phyloP scores from a whole-genome alignment of 1,140 invertebrate genomes.

The Ceratina australensis region DNA sequence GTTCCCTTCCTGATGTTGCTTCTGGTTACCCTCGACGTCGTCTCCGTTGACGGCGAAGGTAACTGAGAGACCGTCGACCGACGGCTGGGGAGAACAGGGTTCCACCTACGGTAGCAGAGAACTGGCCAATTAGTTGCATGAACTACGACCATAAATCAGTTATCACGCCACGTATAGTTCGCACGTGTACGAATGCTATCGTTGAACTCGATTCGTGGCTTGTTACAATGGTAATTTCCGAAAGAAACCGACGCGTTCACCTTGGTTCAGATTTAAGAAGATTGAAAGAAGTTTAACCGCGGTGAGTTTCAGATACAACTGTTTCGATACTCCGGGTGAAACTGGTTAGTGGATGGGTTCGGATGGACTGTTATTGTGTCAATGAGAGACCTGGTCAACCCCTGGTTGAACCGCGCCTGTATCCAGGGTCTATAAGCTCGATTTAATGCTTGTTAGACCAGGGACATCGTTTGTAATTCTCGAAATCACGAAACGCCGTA shows the following conservation, averaged over 20 bases:
- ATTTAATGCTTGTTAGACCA: slow-evolving; percentile 37
- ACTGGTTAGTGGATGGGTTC: slow-evolving; percentile 29
- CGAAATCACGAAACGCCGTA: slow-evolving; percentile 38
- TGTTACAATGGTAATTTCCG: neutral
- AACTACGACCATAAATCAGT: slow-evolving; percentile 50
- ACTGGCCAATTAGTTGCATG: slow-evolving; percentile 55
- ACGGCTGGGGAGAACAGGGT: slow-evolving; percentile 83
- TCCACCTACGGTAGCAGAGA: slow-evolving; percentile 72
- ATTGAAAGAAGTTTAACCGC: neutral
- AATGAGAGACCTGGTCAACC: slow-evolving; percentile 25
- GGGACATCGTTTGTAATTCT: slow-evolving; percentile 10
- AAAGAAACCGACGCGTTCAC: too few species aligned
- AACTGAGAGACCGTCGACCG: slow-evolving; percentile 85
- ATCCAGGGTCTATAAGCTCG: slow-evolving; percentile 29
- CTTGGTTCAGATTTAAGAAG: neutral
- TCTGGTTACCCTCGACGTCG: slow-evolving; percentile 66
- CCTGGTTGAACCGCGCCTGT: slow-evolving; percentile 61
- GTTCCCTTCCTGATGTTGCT: neutral
- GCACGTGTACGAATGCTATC: neutral
- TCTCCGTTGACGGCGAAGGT: slow-evolving; percentile 82
- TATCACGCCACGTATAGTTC: slow-evolving; percentile 39
- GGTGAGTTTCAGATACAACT: too few species aligned
- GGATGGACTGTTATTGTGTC: slow-evolving; percentile 29
- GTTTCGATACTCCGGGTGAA: neutral
- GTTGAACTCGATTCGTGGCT: neutral